These are phyloP conservation scores for Gambusia affinis DNA, from an alignment of 2,113 vertebrate species.

Conservation along the genomic window DNA sequence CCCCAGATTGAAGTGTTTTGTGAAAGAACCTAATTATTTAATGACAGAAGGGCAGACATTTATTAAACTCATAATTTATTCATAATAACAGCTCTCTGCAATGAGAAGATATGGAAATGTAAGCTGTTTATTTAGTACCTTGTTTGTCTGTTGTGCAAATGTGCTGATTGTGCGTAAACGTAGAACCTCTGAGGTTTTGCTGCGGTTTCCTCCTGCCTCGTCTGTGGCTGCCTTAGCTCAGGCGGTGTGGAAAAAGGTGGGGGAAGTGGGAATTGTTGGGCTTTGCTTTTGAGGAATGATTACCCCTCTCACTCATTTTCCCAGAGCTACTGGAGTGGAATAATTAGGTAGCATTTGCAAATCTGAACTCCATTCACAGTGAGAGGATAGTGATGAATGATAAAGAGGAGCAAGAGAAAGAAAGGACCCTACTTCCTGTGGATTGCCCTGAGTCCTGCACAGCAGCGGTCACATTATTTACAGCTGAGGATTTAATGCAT, in stretches of 20 bases:
- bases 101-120: neutral
- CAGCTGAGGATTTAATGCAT: conserved; percentile 47
- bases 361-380: conserved; percentile 11
- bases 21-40: neutral
- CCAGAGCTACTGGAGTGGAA: conserved; percentile 43
- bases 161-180: conserved; percentile 35
- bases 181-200: conserved; percentile 14
- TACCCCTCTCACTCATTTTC: neutral
- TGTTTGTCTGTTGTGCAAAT: conserved; percentile 15
- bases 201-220: conserved; percentile 31
- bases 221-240: conserved; percentile 14
- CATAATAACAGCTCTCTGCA: neutral
- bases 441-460: conserved; percentile 19
- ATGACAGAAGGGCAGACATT: neutral
- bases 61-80: conserved; percentile 2
- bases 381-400: neutral
- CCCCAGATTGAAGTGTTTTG: neutral
- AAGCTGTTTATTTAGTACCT: conserved; percentile 20
- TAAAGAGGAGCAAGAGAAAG: conserved; percentile 11
- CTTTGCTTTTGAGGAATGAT: conserved; percentile 55
- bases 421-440: conserved; percentile 28
- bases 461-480: conserved; percentile 58
- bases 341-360: conserved; percentile 41
- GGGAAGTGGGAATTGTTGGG: neutral
- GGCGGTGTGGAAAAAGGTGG: neutral